Percentiles rank a stretch among this genome's conserved stretches.
Conservation (phyloP, 2,797 vertebrate species). For the Natrix natrix region DNA sequence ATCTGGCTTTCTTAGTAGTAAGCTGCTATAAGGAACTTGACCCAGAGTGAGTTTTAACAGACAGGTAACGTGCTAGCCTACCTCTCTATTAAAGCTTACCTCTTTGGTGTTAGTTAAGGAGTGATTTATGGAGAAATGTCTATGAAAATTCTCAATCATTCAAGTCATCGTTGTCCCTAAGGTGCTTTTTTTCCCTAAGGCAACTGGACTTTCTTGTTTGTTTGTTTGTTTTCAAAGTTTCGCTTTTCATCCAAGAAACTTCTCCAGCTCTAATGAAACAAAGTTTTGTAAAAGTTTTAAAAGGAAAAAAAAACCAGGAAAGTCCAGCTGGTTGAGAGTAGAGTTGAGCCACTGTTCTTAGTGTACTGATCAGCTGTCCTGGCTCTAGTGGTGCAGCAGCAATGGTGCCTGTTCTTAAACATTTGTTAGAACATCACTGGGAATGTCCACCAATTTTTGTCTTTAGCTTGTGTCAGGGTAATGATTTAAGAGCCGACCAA, state of each 20-base stretch:
- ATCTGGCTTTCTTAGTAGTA: background rate
- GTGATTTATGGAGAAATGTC: background rate
- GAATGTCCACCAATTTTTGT: background rate
- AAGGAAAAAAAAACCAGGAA: too few relatives aligned
- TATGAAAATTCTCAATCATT: background rate
- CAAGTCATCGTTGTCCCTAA: background rate
- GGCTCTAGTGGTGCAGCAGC: background rate
- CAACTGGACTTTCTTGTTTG: too few relatives aligned
- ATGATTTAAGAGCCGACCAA: too few relatives aligned
- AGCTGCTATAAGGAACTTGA: background rate
- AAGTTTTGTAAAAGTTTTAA: too few relatives aligned
- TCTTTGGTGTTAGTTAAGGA: background rate
- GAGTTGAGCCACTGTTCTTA: background rate
- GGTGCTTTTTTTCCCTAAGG: too few relatives aligned
- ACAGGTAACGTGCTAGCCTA: background rate
- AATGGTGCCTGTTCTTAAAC: background rate
- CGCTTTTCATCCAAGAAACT: too few relatives aligned
- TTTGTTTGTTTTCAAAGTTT: too few relatives aligned
- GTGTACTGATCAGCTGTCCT: background rate
- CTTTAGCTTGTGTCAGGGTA: background rate
- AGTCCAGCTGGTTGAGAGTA: background rate
- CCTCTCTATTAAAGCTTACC: background rate
- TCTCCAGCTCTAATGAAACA: too few relatives aligned
- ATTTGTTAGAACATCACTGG: background rate
- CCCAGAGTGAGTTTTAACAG: background rate